These are phyloP conservation scores for Forbesichthys agassizii DNA, from an alignment of 2,113 vertebrate species.

Conservation along the genomic window DNA sequence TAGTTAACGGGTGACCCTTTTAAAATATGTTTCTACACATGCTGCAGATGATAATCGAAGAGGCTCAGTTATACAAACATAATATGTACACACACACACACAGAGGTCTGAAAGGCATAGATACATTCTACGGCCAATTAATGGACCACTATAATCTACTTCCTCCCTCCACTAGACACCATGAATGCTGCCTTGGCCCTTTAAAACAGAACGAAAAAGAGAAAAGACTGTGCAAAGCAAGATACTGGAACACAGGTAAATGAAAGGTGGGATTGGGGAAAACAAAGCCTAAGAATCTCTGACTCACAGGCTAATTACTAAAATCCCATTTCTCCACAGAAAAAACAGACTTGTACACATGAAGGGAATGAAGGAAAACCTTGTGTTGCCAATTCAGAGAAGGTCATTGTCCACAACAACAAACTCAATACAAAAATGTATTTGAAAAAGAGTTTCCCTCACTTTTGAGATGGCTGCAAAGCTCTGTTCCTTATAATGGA, in stretches of 20 bases:
- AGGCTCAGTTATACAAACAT: constrained; percentile 15
- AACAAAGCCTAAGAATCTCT: constrained; percentile 52
- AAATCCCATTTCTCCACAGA: constrained; percentile 61
- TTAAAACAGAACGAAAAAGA: constrained; percentile 46
- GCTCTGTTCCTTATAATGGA: constrained; percentile 6
- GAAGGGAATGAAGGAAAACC: constrained; percentile 46
- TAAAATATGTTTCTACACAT: constrained; percentile 39
- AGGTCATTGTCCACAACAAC: constrained; percentile 21
- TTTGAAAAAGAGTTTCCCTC: constrained; percentile 3
- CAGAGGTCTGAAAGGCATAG: constrained; percentile 41
- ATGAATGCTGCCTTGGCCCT: constrained; percentile 65
- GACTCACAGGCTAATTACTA: constrained; percentile 65
- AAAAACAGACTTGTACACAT: constrained; percentile 53
- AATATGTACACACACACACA: constrained; percentile 1
- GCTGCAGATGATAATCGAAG: constrained; percentile 35
- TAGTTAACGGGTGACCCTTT: constrained; percentile 36
- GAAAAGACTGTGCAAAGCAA: constrained; percentile 23
- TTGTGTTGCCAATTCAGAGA: constrained; percentile 61
- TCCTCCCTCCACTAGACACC: constrained; percentile 43
- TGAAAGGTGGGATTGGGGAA: constrained; percentile 27
- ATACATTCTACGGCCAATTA: constrained; percentile 50
- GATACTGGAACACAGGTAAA: neutral
- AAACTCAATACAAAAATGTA: too few relatives aligned
- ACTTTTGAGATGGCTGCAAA: neutral
- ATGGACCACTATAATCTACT: constrained; percentile 60